Evolutionary conservation across 2,888 invertebrate genomes (phyloP).

Genomic region (Hybos culiciformis): DNA sequence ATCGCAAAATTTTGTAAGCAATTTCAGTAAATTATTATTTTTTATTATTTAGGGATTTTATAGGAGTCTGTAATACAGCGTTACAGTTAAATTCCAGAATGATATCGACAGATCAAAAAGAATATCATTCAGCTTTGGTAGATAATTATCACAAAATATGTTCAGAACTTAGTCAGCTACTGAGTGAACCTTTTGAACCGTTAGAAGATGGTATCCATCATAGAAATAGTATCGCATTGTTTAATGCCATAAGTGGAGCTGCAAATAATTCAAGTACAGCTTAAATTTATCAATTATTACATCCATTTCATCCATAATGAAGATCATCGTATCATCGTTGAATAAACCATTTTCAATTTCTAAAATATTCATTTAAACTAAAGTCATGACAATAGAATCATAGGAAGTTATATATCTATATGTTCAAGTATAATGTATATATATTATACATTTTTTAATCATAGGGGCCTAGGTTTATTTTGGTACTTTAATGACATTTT

Average conservation of each 20-base stretch:
- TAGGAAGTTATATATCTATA: too few species aligned
- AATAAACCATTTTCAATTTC: too few species aligned
- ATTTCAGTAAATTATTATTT: constrained; percentile 1
- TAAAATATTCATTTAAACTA: too few species aligned
- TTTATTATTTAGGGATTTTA: constrained; percentile 59
- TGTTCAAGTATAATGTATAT: too few species aligned
- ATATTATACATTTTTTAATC: too few species aligned
- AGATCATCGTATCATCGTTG: too few species aligned
- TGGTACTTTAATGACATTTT: too few species aligned
- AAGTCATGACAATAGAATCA: too few species aligned
- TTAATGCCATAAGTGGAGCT: constrained; percentile 67
- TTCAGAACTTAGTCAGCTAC: constrained; percentile 54
- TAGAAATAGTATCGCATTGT: constrained; percentile 63
- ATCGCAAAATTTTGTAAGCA: constrained; percentile 1
- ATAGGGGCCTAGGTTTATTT: too few species aligned
- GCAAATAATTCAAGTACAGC: constrained; percentile 70
- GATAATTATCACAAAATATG: constrained; percentile 79
- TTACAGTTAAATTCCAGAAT: constrained; percentile 79
- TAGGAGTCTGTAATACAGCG: constrained; percentile 80
- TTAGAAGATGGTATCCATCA: constrained; percentile 39
- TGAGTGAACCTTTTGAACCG: constrained; percentile 55
- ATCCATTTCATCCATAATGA: too few species aligned
- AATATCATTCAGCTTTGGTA: constrained; percentile 81
- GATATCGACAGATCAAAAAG: constrained; percentile 76
- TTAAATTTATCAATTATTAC: constrained; percentile 31